Evolutionary conservation across 2,888 invertebrate genomes (phyloP), one percentile per base, ranked within the genome.

Genomic region (Drepana falcataria): DNA sequence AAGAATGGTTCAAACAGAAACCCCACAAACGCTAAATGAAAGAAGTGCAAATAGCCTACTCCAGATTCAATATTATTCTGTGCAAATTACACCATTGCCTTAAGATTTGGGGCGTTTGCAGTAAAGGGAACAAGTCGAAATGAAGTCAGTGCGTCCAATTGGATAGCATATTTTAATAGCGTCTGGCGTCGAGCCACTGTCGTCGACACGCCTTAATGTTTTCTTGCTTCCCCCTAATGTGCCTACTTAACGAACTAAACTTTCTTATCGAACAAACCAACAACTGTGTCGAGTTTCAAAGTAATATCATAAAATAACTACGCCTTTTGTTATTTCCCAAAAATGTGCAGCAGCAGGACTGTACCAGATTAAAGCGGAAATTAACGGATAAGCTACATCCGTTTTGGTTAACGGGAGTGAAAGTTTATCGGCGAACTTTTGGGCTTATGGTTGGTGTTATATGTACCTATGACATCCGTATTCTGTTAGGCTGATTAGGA

Each of bases 221-320:
- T 87, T 87, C 87, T 87, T 85, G 87, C 84, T 85, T 77, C 79
- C 74, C 79, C 83, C 79, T 87, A 88, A 88, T 87, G 89, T 87
- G 80, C 80, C 87, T 86, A 87, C 86, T 87, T 87, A 88, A 86
- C 82, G 78, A 87, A 87, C 85, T 85, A 80, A 87, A 88, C 82
- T 87, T 87, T 88, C 85, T 87, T 88, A 88, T 89, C 87, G 75
- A 77, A 79, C 80, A 77, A 79, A 85, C 85, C 81, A 75, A 85
- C 83, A 83, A 81, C 80, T 81, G 76, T 68, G 71, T 65, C 56
- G 68, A 80, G 75, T 78, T 81, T 70, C 71, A 68, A 79, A 81
- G 75, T 81, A 77, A 79, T 76, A 78, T 77, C 77, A 69, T 79
- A 75, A 82, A 81, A 79, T 81, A 75, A 77, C 79, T 77, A 70